Evolutionary conservation across 2,888 invertebrate genomes (phyloP).

Genomic region (Xanthia icteritia): DNA sequence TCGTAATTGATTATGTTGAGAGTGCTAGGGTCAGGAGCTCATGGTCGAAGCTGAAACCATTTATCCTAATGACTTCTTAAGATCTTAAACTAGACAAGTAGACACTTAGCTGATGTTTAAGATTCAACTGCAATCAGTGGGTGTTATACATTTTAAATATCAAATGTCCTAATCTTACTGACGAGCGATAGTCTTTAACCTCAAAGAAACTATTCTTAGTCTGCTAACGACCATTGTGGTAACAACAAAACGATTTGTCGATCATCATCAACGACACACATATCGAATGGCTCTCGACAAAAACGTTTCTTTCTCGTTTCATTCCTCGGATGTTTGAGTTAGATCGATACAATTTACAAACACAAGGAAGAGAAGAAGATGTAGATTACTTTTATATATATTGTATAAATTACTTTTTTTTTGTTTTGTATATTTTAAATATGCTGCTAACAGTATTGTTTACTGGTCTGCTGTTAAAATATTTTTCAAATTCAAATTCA

Average conservation of each 20-base stretch:
- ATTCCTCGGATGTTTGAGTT: not conserved
- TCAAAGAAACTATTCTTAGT: not conserved
- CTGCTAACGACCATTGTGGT: slow-evolving; percentile 10
- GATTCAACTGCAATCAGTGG: slow-evolving; percentile 8
- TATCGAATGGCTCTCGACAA: not conserved
- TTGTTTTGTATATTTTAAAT: no score
- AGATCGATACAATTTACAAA: slow-evolving; percentile 13
- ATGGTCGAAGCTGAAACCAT: slow-evolving; percentile 35
- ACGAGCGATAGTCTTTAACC: not conserved
- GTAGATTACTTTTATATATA: not conserved
- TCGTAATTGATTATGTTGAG: slow-evolving; percentile 42
- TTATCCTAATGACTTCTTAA: slow-evolving; percentile 49
- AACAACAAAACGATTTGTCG: slow-evolving; percentile 2
- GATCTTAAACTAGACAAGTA: slow-evolving; percentile 36
- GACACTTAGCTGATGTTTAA: slow-evolving; percentile 31
- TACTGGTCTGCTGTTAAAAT: not conserved
- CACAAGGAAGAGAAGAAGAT: not conserved
- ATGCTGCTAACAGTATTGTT: not conserved
- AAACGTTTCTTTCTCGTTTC: not conserved
- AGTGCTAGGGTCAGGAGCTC: slow-evolving; percentile 28
- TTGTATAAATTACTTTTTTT: no score
- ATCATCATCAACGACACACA: slow-evolving; percentile 2
- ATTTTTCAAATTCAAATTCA: no score
- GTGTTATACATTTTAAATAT: not conserved
- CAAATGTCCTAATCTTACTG: not conserved